phyloP scores from a whole-genome alignment of 2,797 vertebrate species.

The Amniataba percoides region DNA sequence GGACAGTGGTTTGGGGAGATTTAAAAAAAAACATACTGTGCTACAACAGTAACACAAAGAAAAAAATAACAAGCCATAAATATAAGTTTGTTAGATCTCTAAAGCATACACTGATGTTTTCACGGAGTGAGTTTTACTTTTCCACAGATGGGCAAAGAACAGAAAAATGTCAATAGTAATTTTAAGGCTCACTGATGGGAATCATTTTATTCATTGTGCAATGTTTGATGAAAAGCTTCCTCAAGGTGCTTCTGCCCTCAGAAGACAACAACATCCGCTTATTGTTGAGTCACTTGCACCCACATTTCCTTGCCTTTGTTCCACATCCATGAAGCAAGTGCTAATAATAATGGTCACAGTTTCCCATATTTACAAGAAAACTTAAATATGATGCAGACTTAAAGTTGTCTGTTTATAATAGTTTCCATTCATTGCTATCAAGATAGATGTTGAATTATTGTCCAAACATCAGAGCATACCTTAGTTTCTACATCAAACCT shows the following conservation, averaged over 20 bases:
- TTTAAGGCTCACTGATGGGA: not conserved
- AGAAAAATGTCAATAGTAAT: not conserved
- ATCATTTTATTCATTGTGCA: not conserved
- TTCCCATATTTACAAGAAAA: not conserved
- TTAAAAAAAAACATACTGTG: no score
- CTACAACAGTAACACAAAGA: not conserved
- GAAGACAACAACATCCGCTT: not conserved
- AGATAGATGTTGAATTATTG: conserved; percentile 2
- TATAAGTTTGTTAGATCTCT: not conserved
- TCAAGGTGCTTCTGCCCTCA: not conserved
- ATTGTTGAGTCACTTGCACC: not conserved
- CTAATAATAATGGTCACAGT: not conserved
- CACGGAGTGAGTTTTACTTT: no score
- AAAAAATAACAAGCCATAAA: not conserved
- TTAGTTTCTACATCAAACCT: not conserved
- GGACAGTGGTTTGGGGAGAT: not conserved
- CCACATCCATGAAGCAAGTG: not conserved
- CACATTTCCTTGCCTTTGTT: conserved; percentile 7
- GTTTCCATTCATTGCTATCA: not conserved
- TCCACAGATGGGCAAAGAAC: not conserved
- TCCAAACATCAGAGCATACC: not conserved
- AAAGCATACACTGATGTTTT: not conserved
- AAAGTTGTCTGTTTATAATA: not conserved
- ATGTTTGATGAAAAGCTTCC: not conserved
- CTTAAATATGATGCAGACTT: not conserved